A percentile compares a stretch with the other conserved stretches of the same genome.
phyloP scores from a whole-genome alignment of 2,797 vertebrate genomes.

The Silurus lanzhouensis region DNA sequence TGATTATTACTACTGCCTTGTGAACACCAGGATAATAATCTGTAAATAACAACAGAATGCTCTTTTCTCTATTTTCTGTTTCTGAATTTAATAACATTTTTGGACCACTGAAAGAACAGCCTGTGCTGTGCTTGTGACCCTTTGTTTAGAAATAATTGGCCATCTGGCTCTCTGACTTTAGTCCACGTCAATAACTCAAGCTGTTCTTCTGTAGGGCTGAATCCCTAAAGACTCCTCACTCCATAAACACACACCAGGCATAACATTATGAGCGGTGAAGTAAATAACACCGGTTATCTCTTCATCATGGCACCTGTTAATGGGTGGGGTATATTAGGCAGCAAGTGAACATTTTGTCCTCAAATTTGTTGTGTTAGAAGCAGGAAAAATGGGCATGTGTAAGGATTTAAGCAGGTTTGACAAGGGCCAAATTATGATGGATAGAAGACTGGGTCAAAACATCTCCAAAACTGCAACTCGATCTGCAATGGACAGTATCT shows the following conservation, averaged over 20 bases:
- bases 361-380: too few species aligned
- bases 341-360: too few species aligned
- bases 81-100: not conserved
- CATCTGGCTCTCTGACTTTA: slow-evolving; percentile 26
- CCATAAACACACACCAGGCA: not conserved
- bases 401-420: too few species aligned
- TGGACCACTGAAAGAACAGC: not conserved
- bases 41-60: not conserved
- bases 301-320: too few species aligned
- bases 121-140: not conserved
- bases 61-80: not conserved
- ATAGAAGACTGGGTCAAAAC: too few species aligned
- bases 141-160: slow-evolving; percentile 39
- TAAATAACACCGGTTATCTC: too few species aligned
- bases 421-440: too few species aligned
- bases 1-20: not conserved
- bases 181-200: slow-evolving; percentile 2
- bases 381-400: too few species aligned
- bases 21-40: not conserved
- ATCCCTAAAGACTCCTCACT: not conserved
- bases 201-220: not conserved
- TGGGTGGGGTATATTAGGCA: too few species aligned
- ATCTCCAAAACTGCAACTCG: too few species aligned
- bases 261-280: too few species aligned
- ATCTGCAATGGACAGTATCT: too few species aligned